Conservation (phyloP, 2,113 vertebrate genomes). For the Colinus virginianus region DNA sequence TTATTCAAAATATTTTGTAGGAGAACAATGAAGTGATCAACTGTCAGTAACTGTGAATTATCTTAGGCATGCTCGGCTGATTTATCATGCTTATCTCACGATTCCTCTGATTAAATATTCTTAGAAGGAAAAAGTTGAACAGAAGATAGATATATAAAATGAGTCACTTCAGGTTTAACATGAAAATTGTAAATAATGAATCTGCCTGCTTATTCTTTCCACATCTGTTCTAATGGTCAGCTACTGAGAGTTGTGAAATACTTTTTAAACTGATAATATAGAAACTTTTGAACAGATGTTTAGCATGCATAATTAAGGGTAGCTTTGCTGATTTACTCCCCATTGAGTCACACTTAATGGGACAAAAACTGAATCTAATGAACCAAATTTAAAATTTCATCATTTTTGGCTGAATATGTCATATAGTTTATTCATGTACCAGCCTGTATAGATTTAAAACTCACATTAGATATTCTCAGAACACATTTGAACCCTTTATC, state of each 20-base stretch:
- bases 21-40: neutral
- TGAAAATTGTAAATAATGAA: neutral
- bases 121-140: neutral
- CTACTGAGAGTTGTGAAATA: neutral
- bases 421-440: neutral
- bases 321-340: neutral
- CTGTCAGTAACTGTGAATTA: rapidly evolving
- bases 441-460: neutral
- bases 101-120: neutral
- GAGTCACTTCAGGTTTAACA: neutral
- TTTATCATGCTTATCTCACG: neutral
- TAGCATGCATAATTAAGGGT: rapidly evolving
- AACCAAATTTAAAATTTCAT: neutral
- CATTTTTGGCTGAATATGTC: neutral
- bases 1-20: neutral
- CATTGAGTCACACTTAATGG: neutral
- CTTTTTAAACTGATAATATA: neutral
- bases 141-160: neutral
- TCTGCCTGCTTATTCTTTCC: neutral
- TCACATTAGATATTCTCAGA: neutral
- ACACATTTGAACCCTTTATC: neutral
- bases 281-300: neutral
- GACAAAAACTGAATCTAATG: neutral
- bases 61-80: neutral
- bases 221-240: neutral